Evolutionary conservation across 2,113 vertebrate genomes (phyloP), one percentile per base, ranked within the genome.

Genomic region (Cinclus mexicanus): DNA sequence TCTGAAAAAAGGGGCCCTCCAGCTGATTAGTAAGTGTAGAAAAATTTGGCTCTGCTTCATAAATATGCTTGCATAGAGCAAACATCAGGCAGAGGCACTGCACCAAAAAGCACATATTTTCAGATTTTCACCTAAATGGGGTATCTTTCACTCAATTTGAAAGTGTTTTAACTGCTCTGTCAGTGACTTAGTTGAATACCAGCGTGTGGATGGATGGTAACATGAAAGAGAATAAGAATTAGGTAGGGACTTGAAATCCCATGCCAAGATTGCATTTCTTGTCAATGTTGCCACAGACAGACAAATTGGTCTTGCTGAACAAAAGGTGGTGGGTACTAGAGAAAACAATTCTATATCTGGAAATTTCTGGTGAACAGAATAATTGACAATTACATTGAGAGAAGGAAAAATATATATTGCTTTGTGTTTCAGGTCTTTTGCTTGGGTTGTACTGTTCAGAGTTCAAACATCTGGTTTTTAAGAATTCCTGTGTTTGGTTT

Each of bases 291-390:
- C 50, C 76, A 56, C 46, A 76, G n/a, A 19, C 26, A 87, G 41
- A 69, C 85, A 93, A 96, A 97, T 97, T 78, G 72, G 42, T 79
- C 75, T 85, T 72, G 44, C 42, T 59, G 63, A 96, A 94, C 69
- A 96, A 95, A 96, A 96, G 85, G 77, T 97, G 77, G 67, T 60
- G 72, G 56, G 26, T 79, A 55, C 31, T 83, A 97, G 81, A 94
- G 87, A 94, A 96, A 84, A 95, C 86, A 95, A 94, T 91, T 95
- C 64, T 97, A 93, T 94, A 96, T 94, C 97, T 97, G 95, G 96
- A 96, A 85, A 84, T 97, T 98, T 97, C 83, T 95, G 75, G 74
- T 87, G 57, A 82, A 93, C 59, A 72, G 72, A 77, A 46, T 92
- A 79, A 90, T 87, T 87, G 82, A 90, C 64, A 84, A 46, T 83